Base-by-base conservation (phyloP, 2,888 invertebrate species). In the Pasiphila rectangulata region DNA sequence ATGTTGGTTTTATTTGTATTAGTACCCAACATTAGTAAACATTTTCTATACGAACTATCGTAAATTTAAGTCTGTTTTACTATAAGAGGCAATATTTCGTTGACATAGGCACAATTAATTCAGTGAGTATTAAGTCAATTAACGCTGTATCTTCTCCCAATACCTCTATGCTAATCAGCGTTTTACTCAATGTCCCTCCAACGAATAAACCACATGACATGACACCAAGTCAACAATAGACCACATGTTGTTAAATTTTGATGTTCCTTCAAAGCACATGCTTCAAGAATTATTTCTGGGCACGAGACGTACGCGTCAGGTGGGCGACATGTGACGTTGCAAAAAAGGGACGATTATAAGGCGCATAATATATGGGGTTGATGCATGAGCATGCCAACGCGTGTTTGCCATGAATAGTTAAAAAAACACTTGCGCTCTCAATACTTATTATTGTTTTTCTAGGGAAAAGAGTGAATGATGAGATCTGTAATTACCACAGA, bases 241-340 rank as follows among this genome's bases (percentile, higher is more conserved):
- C 19, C 48, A 35, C 19, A 40, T 45, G 45, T 30, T 21, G 5
- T 27, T 4, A 38, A 24, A 13, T 19, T 48, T 21, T 41, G 19
- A 12, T 16, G 7, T 35, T 35, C 7, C n/a, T 19, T 37, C 10
- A 21, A 6, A 32, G 20, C 64, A 64, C 53, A 64, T 67, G 65
- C 47, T 46, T 13, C 46, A 41, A 38, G 24, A 4, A 30, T 38
- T 42, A 55, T 40, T 58, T 59, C 64, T 64, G 67, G 70, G 68
- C 71, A 67, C 65, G 60, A 61, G 65, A 50, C 65, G 59, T 61
- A 63, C 50, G 63, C 70, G 82, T 75, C 85, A 84, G 83, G 75
- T 85, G 84, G 46, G 20, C 59, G 59, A 64, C 83, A 84, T 77
- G 64, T 82, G 83, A 69, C 60, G 53, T 54, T 47, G 72, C 67